Evolutionary conservation across 2,113 vertebrate species (phyloP).

Genomic region (Eurypyga helias): DNA sequence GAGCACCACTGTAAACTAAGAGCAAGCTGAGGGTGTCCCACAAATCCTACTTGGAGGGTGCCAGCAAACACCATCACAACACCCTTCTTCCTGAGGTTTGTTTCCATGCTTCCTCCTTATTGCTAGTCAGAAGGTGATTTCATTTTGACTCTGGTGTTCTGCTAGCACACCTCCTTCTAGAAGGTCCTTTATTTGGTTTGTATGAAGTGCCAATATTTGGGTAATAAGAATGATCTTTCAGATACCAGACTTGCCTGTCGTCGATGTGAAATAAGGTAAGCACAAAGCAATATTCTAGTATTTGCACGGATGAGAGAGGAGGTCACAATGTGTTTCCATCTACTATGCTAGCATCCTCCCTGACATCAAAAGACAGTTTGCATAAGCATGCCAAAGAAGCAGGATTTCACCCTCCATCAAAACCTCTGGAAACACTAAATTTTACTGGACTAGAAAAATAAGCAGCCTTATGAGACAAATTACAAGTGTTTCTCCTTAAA

Average conservation of each 20-base stretch:
- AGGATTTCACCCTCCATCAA: not conserved
- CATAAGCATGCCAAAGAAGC: not conserved
- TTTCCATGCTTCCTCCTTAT: not conserved
- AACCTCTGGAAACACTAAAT: not conserved
- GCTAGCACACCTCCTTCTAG: not conserved
- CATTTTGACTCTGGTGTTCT: not conserved
- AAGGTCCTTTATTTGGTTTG: not conserved
- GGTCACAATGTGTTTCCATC: not conserved
- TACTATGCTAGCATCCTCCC: not conserved
- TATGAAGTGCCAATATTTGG: constrained; percentile 21
- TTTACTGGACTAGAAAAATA: not conserved
- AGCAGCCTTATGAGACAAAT: not conserved
- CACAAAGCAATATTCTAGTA: not conserved
- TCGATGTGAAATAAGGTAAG: not conserved
- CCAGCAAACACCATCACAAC: not conserved
- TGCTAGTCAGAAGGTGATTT: not conserved
- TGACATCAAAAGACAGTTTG: not conserved
- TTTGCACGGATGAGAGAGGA: constrained; percentile 9
- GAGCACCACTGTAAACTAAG: too few species aligned
- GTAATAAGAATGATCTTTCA: constrained; percentile 22
- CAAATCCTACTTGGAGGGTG: not conserved
- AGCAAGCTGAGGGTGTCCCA: not conserved
- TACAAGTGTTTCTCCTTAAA: not conserved
- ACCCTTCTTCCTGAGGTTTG: not conserved
- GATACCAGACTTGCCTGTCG: not conserved